Conservation (phyloP, 92 coral and sea anemone genomes). For the Epizoanthus rinbou region DNA sequence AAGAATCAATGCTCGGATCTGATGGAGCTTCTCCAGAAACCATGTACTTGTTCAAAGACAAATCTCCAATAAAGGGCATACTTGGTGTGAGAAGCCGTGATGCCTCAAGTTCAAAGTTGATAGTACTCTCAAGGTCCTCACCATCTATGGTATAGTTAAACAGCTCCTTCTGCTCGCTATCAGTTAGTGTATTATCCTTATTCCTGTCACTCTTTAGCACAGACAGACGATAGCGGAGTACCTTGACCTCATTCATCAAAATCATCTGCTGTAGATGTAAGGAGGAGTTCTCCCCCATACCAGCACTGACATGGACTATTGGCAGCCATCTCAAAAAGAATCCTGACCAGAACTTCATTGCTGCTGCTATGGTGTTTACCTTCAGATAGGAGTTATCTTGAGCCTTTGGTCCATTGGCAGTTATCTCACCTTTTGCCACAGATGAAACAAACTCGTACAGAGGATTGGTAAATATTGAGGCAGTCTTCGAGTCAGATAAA, state of each 20-base stretch:
- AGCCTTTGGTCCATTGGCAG: constrained; percentile 45
- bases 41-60: constrained; percentile 70
- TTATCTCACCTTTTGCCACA: constrained; percentile 32
- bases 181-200: constrained; percentile 10
- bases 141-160: constrained; percentile 33
- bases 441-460: constrained; percentile 78
- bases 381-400: constrained; percentile 52
- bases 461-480: constrained; percentile 85
- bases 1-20: constrained; percentile 41
- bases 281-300: constrained; percentile 91
- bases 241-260: constrained; percentile 82
- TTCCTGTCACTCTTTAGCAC: constrained; percentile 55
- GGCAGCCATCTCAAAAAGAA: constrained; percentile 96
- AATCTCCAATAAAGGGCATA: constrained; percentile 87
- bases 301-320: constrained; percentile 86
- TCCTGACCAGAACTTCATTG: constrained; percentile 92
- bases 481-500: constrained; percentile 69
- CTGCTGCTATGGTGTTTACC: constrained; percentile 84
- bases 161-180: constrained; percentile 39
- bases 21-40: constrained; percentile 64
- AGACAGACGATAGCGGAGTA: constrained; percentile 81
- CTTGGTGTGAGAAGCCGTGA: constrained; percentile 82
- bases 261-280: constrained; percentile 95
- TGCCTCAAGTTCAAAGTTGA: constrained; percentile 73
- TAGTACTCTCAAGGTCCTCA: constrained; percentile 49